phyloP scores from a whole-genome alignment of 2,797 vertebrate species.

The Cynopterus sphinx region DNA sequence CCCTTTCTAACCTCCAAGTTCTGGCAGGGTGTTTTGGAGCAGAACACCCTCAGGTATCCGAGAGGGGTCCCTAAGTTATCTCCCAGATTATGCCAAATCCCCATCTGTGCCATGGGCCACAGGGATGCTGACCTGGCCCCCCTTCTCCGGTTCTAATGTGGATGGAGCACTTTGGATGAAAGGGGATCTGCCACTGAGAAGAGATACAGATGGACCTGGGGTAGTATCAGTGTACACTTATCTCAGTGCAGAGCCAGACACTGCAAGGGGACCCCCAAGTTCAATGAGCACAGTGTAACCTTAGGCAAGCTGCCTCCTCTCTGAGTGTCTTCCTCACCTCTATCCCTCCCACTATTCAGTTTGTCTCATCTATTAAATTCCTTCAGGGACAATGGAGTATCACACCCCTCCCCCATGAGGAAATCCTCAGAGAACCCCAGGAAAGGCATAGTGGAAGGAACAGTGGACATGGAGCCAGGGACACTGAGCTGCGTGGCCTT shows the following conservation, averaged over 20 bases:
- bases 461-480: rapidly evolving
- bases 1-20: not conserved
- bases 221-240: not conserved
- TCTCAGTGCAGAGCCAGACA: not conserved
- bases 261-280: conserved; percentile 23
- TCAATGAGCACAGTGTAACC: not conserved
- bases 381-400: not conserved
- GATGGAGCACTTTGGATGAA: conserved; percentile 54
- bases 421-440: not conserved
- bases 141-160: not conserved
- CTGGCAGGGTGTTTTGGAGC: not conserved
- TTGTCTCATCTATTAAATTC: not conserved
- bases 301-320: not conserved
- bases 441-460: not conserved
- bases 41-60: not conserved
- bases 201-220: not conserved
- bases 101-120: not conserved
- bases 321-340: not conserved
- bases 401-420: not conserved
- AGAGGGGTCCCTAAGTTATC: not conserved
- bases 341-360: rapidly evolving
- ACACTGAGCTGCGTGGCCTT: rapidly evolving
- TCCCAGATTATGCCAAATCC: not conserved
- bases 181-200: conserved; percentile 14
- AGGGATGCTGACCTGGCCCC: not conserved